Base-by-base conservation (phyloP, 2,888 invertebrate species). In the Sarcophaga variegata region DNA sequence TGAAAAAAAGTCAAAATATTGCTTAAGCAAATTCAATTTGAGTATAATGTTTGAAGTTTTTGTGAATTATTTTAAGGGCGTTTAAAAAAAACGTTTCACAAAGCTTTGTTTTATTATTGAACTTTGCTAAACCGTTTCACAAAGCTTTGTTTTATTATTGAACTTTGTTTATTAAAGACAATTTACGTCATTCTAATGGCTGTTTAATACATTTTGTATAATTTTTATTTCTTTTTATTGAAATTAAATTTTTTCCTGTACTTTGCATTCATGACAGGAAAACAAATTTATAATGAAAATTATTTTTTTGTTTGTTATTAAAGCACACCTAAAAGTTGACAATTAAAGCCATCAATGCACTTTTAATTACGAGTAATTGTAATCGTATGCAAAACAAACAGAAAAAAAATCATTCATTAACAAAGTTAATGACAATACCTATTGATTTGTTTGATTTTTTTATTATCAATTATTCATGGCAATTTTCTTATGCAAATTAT, bases 241-340 rank as follows among this genome's bases (percentile, higher is more conserved):
- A 47, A 64, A 54, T 20, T 37, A 11, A 20, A 54, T 69, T 74
- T 70, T 22, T 27, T 49, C 69, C 62, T 76, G 78, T 71, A 84
- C 83, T 87, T 87, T 83, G 75, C 83, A 81, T 81, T 79, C 83
- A 81, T 79, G 67, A 72, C 84, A 84, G 75, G 79, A 81, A 84
- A 84, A 81, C 49, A 84, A 82, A 82, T 79, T 72, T 67, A 69
- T 72, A 72, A 79, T 82, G 67, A 66, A 60, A 71, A 20, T 25
- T 37, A 62, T 81, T 64, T 20, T 71, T 60, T 72, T 47, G 20
- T 37, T n/a, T 11, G 11, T 45, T 72, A 54, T 64, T 64, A 25
- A 64, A 64, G 25, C 14, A 60, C 82, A 77, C 82, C 77, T 77
- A n/a, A n/a, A 54, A 12, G 54, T 54, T 54, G 12, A 54, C 54